Base-by-base conservation (phyloP, 1,140 invertebrate species). In the Aphelenchoides fujianensis region DNA sequence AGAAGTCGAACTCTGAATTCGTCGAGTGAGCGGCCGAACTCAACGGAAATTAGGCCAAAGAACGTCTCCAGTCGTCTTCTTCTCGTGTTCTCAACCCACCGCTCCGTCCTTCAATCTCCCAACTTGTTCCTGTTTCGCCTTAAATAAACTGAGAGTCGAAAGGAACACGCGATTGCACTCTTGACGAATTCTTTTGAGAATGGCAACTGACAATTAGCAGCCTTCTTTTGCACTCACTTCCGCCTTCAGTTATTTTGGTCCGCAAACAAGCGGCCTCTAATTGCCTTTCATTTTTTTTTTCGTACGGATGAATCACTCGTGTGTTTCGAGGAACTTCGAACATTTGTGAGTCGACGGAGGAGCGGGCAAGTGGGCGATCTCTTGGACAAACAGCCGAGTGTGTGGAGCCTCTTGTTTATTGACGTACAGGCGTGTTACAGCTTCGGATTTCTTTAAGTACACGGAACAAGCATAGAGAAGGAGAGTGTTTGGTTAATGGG, bases 1-100 rank as follows among this genome's bases (percentile, higher is more conserved):
- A 69, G 9, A 61, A 37, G 63, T 27, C 63, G 63, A 48, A 7
- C 27, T 5, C n/a, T n/a, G n/a, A n/a, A n/a, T n/a, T n/a, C n/a
- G n/a, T n/a, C n/a, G n/a, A n/a, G n/a, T n/a, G n/a, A n/a, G n/a
- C n/a, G n/a, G n/a, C n/a, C n/a, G n/a, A n/a, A n/a, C n/a, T n/a
- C n/a, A n/a, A n/a, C n/a, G n/a, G n/a, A n/a, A n/a, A n/a, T n/a
- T n/a, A n/a, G n/a, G n/a, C n/a, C n/a, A n/a, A n/a, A n/a, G n/a
- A n/a, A n/a, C n/a, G n/a, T n/a, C n/a, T n/a, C n/a, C n/a, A n/a
- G n/a, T n/a, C n/a, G n/a, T n/a, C n/a, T n/a, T n/a, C n/a, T n/a
- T n/a, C n/a, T n/a, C n/a, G n/a, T n/a, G n/a, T n/a, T n/a, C n/a
- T n/a, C n/a, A n/a, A n/a, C n/a, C n/a, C n/a, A n/a, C n/a, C n/a